These are phyloP conservation scores for Heliconius ismenius DNA, from an alignment of 2,888 invertebrate genomes.

Conservation along the genomic window DNA sequence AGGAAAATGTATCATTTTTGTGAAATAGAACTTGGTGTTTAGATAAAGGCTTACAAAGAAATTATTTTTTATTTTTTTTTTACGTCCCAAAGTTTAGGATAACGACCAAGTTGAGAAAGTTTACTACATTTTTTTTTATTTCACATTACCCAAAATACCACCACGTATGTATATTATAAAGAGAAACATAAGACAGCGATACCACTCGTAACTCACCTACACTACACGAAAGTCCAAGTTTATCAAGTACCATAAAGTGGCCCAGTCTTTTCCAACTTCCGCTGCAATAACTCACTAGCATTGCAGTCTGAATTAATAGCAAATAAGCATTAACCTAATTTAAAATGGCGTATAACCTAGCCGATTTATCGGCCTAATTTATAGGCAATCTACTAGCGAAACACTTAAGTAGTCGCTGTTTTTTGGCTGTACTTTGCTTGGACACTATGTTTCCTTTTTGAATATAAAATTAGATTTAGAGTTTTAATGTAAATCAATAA, in stretches of 20 bases:
- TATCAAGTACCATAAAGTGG: slow-evolving; percentile 45
- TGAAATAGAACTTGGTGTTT: too few species aligned
- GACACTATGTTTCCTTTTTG: neutral
- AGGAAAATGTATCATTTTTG: too few species aligned
- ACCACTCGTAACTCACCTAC: slow-evolving; percentile 35
- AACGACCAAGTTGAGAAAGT: too few species aligned
- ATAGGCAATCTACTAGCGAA: slow-evolving; percentile 44
- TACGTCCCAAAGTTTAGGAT: too few species aligned
- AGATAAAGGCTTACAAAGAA: too few species aligned
- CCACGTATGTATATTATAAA: neutral
- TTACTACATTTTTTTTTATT: too few species aligned
- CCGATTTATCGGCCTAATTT: slow-evolving; percentile 45
- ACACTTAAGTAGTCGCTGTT: slow-evolving; percentile 37
- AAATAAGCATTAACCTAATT: slow-evolving; percentile 72
- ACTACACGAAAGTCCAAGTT: slow-evolving; percentile 12
- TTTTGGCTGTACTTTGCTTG: slow-evolving; percentile 45
- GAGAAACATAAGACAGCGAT: neutral
- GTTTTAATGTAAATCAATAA: neutral
- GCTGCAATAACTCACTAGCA: slow-evolving; percentile 54
- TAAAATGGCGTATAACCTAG: slow-evolving; percentile 50
- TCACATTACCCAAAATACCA: too few species aligned
- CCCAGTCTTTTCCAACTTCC: slow-evolving; percentile 45
- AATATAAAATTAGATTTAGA: neutral
- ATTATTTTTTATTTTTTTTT: too few species aligned
- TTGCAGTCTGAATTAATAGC: slow-evolving; percentile 60